These are phyloP conservation scores for Nannoperca australis DNA, from an alignment of 2,797 vertebrate species.

Conservation along the genomic window DNA sequence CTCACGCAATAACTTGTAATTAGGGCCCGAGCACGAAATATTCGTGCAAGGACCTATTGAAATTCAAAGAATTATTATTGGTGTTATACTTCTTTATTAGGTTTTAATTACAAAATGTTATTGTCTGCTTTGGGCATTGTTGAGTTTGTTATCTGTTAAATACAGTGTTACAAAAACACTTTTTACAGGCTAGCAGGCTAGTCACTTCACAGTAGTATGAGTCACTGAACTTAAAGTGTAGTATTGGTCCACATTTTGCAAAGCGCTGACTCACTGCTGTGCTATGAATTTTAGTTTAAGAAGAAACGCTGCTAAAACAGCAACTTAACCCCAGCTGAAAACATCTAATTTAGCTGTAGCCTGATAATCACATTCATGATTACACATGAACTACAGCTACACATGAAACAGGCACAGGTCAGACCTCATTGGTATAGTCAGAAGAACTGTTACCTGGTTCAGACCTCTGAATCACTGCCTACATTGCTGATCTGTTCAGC, in stretches of 20 bases:
- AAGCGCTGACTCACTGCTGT: constrained; percentile 50
- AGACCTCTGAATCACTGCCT: not conserved
- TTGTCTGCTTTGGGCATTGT: not conserved
- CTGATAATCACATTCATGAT: constrained; percentile 39
- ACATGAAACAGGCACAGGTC: not conserved
- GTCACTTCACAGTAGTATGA: constrained; percentile 38
- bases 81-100: constrained; percentile 4
- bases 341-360: constrained; percentile 18
- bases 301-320: constrained; percentile 22
- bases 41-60: no score
- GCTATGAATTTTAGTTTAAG: constrained; percentile 32
- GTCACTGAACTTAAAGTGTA: constrained; percentile 45
- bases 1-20: not conserved
- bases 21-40: no score
- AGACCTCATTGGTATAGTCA: constrained; percentile 3
- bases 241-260: constrained; percentile 32
- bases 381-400: constrained; percentile 1
- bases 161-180: constrained; percentile 1
- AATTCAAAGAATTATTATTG: no score
- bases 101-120: constrained; percentile 8
- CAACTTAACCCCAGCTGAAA: constrained; percentile 31
- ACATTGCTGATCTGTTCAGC: constrained; percentile 6
- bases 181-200: constrained; percentile 1
- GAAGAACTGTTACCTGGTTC: not conserved
- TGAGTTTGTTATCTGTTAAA: constrained; percentile 14